A percentile compares a stretch with the other conserved stretches of the same genome.
Conservation (phyloP, 2,113 vertebrate genomes). For the Felis chaus region DNA sequence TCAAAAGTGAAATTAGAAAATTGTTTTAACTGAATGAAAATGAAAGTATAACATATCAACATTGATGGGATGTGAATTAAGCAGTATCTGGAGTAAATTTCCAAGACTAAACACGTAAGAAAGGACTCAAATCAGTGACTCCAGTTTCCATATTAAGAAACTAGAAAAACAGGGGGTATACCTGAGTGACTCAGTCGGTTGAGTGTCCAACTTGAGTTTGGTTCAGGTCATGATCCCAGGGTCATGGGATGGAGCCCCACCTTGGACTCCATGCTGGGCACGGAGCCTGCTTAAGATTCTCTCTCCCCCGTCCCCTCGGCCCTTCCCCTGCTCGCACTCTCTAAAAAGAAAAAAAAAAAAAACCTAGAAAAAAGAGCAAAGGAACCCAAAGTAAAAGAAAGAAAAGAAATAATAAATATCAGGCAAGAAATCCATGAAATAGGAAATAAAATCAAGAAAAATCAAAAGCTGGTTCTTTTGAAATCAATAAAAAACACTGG, state of each 20-base stretch:
- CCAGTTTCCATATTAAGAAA: not conserved
- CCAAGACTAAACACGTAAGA: not conserved
- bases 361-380: not conserved
- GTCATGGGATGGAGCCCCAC: too few relatives aligned
- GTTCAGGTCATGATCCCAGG: too few relatives aligned
- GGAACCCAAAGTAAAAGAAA: not conserved
- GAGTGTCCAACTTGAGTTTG: too few relatives aligned
- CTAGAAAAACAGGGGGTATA: not conserved
- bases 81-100: not conserved
- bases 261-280: too few relatives aligned
- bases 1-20: not conserved
- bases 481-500: slow-evolving; percentile 9
- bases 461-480: not conserved
- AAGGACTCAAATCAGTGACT: not conserved
- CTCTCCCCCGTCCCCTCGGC: too few relatives aligned
- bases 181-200: too few relatives aligned
- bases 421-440: not conserved
- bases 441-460: not conserved
- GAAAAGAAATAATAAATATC: not conserved
- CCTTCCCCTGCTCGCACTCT: too few relatives aligned
- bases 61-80: not conserved
- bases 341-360: too few relatives aligned
- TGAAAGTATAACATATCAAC: not conserved
- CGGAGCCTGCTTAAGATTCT: too few relatives aligned
- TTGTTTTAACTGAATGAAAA: not conserved